Base-by-base conservation (phyloP, 2,113 vertebrate genomes). In the Zosterops pallidus region DNA sequence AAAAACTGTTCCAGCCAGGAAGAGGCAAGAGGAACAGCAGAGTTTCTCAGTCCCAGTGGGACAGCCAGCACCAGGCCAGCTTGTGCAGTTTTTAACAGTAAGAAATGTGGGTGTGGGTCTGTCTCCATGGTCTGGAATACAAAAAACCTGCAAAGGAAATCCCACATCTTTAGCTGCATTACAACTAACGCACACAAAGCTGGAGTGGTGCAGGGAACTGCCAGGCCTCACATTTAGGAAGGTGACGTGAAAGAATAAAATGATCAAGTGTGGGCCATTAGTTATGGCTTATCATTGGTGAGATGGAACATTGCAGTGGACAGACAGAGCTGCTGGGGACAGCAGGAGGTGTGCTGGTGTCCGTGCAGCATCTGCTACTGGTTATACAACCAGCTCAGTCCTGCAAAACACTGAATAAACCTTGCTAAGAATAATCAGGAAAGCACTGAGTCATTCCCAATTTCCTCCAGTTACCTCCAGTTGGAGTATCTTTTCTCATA, bases 401-500 rank as follows among this genome's bases (percentile, higher is more conserved):
- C 74, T 50, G 59, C 62, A n/a, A 28, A 39, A 46, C 0, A 9
- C 72, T 67, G 55, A 47, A 26, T 18, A 41, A 10, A 44, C 24
- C 56, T 63, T 17, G 39, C 70, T 53, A 50, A 63, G 84, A 62
- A 49, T 8, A 79, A 85, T 41, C 35, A 74, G 75, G 37, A 50
- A 71, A 35, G 64, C 70, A 50, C 39, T 15, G 9, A 67, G 39
- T 52, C 17, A 8, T 33, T 80, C 67, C 55, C 14, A 11, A 12
- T 74, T 63, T 35, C 25, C 10, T 37, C 37, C 46, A 57, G 67
- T 94, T 71, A 98, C 98, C 98, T 99, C 98, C 98, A 98, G 78
- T 92, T 97, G 44, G 97, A 97, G 57, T 97, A 97, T 87, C 79
- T 96, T 41, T 97, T 98, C 94, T 99, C 98, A 29, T 98, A 98